Percentiles rank a stretch among this genome's conserved stretches.
Conservation (phyloP, 2,888 invertebrate species). For the Apodemia zela region DNA sequence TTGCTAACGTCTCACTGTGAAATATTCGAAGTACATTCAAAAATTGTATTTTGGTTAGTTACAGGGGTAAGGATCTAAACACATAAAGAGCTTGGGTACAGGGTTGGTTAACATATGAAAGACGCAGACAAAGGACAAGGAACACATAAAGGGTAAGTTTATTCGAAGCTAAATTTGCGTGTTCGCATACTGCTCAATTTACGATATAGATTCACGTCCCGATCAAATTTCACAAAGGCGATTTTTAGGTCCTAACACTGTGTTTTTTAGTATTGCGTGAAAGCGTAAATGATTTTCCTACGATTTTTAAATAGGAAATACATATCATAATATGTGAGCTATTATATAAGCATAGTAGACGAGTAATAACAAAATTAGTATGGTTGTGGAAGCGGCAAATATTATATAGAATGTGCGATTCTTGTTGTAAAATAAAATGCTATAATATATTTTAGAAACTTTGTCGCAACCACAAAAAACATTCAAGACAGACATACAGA, state of each 20-base stretch:
- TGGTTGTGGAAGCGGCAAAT: conserved; percentile 71
- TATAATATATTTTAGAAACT: conserved; percentile 25
- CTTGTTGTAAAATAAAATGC: not conserved
- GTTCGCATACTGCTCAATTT: conserved; percentile 76
- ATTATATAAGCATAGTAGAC: conserved; percentile 79
- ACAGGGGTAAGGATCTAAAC: conserved; percentile 78
- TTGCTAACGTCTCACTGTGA: conserved; percentile 64
- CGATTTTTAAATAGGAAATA: conserved; percentile 71
- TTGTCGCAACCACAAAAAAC: conserved; percentile 75
- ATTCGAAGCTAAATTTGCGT: conserved; percentile 80
- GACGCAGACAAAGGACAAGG: conserved; percentile 90
- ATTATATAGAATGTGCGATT: conserved; percentile 31
- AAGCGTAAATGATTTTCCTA: conserved; percentile 81
- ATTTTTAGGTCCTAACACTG: conserved; percentile 52
- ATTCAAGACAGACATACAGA: conserved; percentile 80
- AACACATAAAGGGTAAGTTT: conserved; percentile 82
- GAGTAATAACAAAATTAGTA: conserved; percentile 74
- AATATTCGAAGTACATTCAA: conserved; percentile 70
- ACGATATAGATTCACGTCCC: conserved; percentile 69
- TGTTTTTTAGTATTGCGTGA: conserved; percentile 78
- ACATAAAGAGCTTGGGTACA: conserved; percentile 78
- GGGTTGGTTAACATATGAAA: conserved; percentile 85
- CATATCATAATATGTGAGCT: conserved; percentile 71
- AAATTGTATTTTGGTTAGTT: conserved; percentile 75
- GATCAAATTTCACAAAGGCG: conserved; percentile 33